Conservation (phyloP, 2,797 vertebrate species). For the Taeniopygia guttata region DNA sequence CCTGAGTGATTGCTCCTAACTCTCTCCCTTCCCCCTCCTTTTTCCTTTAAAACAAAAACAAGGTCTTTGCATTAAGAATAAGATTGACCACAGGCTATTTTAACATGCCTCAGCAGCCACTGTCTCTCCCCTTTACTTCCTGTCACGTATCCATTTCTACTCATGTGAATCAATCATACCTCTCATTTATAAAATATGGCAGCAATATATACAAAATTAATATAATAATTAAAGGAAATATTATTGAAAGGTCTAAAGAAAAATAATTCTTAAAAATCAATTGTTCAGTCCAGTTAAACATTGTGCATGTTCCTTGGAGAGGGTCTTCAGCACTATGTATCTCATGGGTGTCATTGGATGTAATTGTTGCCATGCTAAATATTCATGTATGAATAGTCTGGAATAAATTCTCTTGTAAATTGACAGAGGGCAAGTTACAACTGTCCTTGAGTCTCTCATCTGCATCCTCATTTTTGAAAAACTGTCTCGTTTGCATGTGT, state of each 20-base stretch:
- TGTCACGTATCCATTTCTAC: constrained; percentile 56
- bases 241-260: not conserved
- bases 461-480: constrained; percentile 72
- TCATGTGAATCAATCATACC: constrained; percentile 40
- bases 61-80: constrained; percentile 66
- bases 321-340: constrained; percentile 23
- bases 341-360: constrained; percentile 71
- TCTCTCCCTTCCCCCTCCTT: constrained; percentile 34
- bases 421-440: constrained; percentile 76
- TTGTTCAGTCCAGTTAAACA: constrained; percentile 21
- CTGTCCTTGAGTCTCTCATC: constrained; percentile 76
- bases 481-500: constrained; percentile 54
- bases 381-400: constrained; percentile 74
- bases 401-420: constrained; percentile 72
- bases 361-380: constrained; percentile 75
- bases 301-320: constrained; percentile 27
- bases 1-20: constrained; percentile 4
- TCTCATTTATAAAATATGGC: constrained; percentile 27
- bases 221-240: constrained; percentile 12
- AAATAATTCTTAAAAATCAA: constrained; percentile 20
- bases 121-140: constrained; percentile 36
- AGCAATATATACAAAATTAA: constrained; percentile 6
- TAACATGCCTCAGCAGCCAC: constrained; percentile 53
- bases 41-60: constrained; percentile 55
- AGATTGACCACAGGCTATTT: constrained; percentile 66